Base-by-base conservation (phyloP, 1,140 invertebrate genomes). In the Oppia nitens region DNA sequence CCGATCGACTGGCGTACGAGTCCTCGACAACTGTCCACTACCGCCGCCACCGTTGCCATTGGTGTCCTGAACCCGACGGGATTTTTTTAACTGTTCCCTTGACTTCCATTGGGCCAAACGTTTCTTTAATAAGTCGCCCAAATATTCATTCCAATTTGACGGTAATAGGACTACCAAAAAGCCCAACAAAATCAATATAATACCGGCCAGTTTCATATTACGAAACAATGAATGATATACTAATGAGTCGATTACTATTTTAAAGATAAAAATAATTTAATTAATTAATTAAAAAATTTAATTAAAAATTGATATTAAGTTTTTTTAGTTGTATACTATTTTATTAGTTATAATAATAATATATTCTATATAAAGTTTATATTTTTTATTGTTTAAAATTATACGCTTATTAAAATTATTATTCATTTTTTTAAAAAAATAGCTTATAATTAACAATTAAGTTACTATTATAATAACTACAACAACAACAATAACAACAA, bases 121-220 rank as follows among this genome's bases (percentile, higher is more conserved):
- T 24, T 79, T 89, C 85, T 86, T 82, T 63, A 93, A 76, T 51
- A 91, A 73, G 64, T 84, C 77, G 61, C 86, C 89, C 68, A 92
- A 87, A 69, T 91, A 92, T 68, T 91, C 84, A 2, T 89, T 87
- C 90, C 90, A 95, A 73, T 93, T 90, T 69, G 90, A 85, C 1
- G 90, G 90, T 65, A 95, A 86, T 80, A 94, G 86, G 53, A 93
- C 88, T 29, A 94, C 60, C 29, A 69, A 50, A 47, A 71, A 67
- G 4, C 70, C 69, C 9, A 68, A 55, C n/a, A 64, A 55, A 66
- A 93, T 91, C 14, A 93, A 74, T 59, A 93, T 84, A 66, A 93
- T 85, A 55, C 90, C 90, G 24, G 87, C 85, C 62, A 94, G 72
- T 74, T 93, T 91, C 90, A 94, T 95, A 20, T 87, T 89, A 66